Evolutionary conservation across 2,888 invertebrate genomes (phyloP).

Genomic region (Spisula subtruncata): DNA sequence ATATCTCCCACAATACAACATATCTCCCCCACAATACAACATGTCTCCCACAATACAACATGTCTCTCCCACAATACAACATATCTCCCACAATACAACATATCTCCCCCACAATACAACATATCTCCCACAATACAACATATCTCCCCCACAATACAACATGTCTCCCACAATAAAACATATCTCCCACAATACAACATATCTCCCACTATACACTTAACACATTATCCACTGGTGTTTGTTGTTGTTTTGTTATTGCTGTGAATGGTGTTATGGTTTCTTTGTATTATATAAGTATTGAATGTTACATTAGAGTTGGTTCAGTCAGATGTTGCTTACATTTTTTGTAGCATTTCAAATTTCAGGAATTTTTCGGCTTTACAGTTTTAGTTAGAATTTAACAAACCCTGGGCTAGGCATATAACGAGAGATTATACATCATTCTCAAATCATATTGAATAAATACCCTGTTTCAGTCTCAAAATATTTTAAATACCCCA

Average conservation of each 20-base stretch:
- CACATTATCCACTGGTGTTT: neutral
- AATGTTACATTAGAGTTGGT: no score
- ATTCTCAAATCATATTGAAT: no score
- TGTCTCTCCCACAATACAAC: neutral
- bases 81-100: neutral
- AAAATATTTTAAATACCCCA: no score
- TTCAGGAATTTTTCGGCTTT: no score
- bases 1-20: neutral
- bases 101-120: no score
- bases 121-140: neutral
- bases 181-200: neutral
- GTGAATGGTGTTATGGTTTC: slow-evolving; percentile 11
- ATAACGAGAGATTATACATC: no score
- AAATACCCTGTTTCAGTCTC: no score
- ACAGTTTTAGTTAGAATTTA: no score
- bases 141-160: neutral
- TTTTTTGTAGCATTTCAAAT: no score
- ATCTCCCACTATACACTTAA: neutral
- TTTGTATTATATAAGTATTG: neutral
- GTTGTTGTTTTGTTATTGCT: neutral
- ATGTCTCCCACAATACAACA: neutral
- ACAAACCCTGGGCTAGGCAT: no score
- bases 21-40: neutral
- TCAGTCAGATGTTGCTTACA: no score
- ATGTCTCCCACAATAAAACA: neutral